Evolutionary conservation across 2,888 invertebrate genomes (phyloP), one percentile per base, ranked within the genome.

Genomic region (Prenolepis imparis): DNA sequence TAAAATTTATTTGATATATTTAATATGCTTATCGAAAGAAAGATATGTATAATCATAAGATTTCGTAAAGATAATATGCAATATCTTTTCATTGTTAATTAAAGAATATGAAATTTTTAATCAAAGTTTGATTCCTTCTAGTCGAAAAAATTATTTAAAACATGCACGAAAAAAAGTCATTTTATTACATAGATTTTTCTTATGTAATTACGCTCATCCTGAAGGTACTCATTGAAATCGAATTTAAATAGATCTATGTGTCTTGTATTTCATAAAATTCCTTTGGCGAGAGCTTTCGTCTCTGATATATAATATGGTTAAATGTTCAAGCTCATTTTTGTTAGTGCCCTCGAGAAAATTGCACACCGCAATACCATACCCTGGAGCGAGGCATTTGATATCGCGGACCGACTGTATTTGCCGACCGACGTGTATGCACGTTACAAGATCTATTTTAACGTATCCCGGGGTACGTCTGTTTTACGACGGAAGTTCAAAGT

Each of bases 401-500:
- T 55, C 32, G 59, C 18, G 18, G 21, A 28, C 44, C 12, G 28
- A 44, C 57, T 63, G 18, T 83, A 64, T 83, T 86, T 83, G 64
- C 59, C 59, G 52, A 86, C 44, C 74, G 77, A 83, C 74, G 52
- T 78, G 18, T 68, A 55, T 74, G 24, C 52, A 59, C 52, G 66
- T 59, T 59, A 44, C 73, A 61, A 77, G 57, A 48, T 68, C 52
- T 48, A 63, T 48, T 59, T 77, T 85, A 73, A 55, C 86, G 48
- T 77, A 63, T 48, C 21, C 59, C 36, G 12, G 1, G 48, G 24
- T 68, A 59, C 32, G 57, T 78, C 32, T 32, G 44, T 44, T 80
- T 70, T 24, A 36, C 59, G 59, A 68, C 44, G 52, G 11, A 68
- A 84, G 24, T 75, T 70, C 52, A 80, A 85, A 84, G 68, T 21